Base-by-base conservation (phyloP, 2,888 invertebrate genomes). In the Protonemura montana region DNA sequence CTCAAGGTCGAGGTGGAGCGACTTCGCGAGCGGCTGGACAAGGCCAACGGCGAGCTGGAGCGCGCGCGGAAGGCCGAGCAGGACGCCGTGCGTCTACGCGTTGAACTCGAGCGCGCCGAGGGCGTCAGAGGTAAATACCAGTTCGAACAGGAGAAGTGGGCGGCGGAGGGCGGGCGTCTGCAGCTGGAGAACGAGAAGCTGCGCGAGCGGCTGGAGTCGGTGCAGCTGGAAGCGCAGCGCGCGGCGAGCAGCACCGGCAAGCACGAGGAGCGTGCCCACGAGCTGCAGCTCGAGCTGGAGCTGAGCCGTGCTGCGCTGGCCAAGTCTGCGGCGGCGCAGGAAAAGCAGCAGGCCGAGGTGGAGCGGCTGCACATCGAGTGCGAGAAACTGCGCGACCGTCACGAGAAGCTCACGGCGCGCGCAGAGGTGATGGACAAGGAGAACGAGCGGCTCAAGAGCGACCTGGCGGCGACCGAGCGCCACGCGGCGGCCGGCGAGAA, bases 281-380 rank as follows among this genome's bases (percentile, higher is more conserved):
- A 97, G 92, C 93, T 95, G 86, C 95, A 95, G 89, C 93, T 97
- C 90, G 97, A 97, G 91, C 91, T 97, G 88, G 97, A 97, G 90
- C 91, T 97, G 85, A 95, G 96, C 77, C 95, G 96, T 90, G 94
- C 95, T 85, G 97, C 97, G 91, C 94, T 96, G 25, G 93, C 94
- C 42, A 97, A 97, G 91, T 92, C 95, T 27, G 93, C 94, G 88
- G 94, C 94, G 77, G 93, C 94, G 77, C 95, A 97, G 91, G 97
- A 97, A 89, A 96, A 96, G 90, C 96, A 96, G 90, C 93, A 96
- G 77, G 92, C 94, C 88, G 97, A 97, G 89, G 93, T 97, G 89
- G 97, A 97, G 91, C 93, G 97, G 82, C 95, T 97, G 89, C 95
- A 96, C 90, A 97, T 97, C 90, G 97, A 97, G 92, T 95, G 96